Evolutionary conservation across 1,140 invertebrate species (phyloP).

Genomic region (Drosophila orena): DNA sequence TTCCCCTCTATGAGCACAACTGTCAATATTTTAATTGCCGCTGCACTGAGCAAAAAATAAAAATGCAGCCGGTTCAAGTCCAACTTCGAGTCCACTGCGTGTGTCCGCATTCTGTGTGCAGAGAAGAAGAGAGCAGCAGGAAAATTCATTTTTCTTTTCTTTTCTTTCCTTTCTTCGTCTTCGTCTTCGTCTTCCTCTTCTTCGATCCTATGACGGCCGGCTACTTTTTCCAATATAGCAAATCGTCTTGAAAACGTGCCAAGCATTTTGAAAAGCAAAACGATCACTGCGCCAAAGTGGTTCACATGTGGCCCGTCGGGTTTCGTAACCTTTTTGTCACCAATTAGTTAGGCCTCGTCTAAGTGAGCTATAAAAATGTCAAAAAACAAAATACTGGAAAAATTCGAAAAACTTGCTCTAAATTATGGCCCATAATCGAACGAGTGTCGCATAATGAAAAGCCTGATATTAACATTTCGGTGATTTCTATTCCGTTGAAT

Average conservation of each 20-base stretch:
- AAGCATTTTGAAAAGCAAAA: conserved; percentile 67
- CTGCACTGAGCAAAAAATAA: conserved; percentile 31
- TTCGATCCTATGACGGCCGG: conserved; percentile 29
- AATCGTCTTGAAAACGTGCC: conserved; percentile 68
- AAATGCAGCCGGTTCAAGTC: conserved; percentile 58
- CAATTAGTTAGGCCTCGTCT: conserved; percentile 49
- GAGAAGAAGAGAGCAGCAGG: conserved; percentile 23
- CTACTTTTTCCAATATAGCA: conserved; percentile 79
- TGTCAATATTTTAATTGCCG: conserved; percentile 83
- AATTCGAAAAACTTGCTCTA: conserved; percentile 52
- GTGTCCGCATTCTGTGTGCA: conserved; percentile 76
- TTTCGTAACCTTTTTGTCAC: conserved; percentile 66
- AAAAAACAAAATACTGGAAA: conserved; percentile 62
- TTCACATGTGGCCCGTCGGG: conserved; percentile 48
- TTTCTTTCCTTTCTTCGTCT: too few relatives aligned
- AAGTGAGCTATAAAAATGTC: conserved; percentile 79
- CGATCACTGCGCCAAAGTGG: conserved; percentile 42
- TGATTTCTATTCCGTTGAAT: conserved; percentile 69
- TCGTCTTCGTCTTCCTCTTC: conserved; percentile 12
- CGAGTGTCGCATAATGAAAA: conserved; percentile 62
- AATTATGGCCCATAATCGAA: conserved; percentile 70
- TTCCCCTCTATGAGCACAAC: conserved; percentile 69
- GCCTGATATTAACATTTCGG: conserved; percentile 35
- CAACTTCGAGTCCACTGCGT: conserved; percentile 61
- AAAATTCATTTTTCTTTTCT: conserved; percentile 69